Percentiles rank a stretch among this genome's conserved stretches.
Conservation (phyloP, 2,888 invertebrate species). For the Patella caerulea region DNA sequence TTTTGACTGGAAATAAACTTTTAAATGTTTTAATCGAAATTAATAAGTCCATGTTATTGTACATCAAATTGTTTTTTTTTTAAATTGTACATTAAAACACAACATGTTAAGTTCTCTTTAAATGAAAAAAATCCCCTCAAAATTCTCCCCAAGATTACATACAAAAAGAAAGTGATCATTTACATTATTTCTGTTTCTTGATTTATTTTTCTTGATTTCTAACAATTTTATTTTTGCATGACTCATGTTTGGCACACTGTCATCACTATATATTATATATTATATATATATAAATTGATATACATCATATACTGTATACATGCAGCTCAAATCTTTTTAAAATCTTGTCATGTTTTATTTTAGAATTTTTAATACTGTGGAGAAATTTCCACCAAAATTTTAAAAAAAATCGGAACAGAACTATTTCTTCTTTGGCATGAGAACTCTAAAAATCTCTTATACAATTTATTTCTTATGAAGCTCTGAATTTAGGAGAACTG, state of each 20-base stretch:
- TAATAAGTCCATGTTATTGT: too few species aligned
- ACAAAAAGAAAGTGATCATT: too few species aligned
- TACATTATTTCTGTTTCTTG: not conserved
- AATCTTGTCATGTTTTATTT: too few species aligned
- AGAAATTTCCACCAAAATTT: too few species aligned
- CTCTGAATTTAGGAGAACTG: conserved; percentile 3
- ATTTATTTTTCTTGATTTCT: not conserved
- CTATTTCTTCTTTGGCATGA: not conserved
- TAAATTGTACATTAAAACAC: conserved; percentile 18
- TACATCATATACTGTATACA: too few species aligned
- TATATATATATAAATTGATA: too few species aligned
- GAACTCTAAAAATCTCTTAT: not conserved
- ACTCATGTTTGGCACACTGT: not conserved
- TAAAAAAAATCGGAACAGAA: too few species aligned
- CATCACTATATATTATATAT: not conserved
- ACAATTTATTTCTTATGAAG: not conserved
- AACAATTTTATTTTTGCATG: conserved; percentile 7
- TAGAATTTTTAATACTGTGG: too few species aligned
- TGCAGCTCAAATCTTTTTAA: too few species aligned
- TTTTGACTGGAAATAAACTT: too few species aligned
- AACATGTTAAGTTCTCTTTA: conserved; percentile 21
- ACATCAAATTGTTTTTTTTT: too few species aligned
- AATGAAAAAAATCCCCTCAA: conserved; percentile 24
- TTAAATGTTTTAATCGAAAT: too few species aligned
- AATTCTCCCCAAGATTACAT: not conserved